Base-by-base conservation (phyloP, 2,888 invertebrate species). In the Alviniconcha strummeri region DNA sequence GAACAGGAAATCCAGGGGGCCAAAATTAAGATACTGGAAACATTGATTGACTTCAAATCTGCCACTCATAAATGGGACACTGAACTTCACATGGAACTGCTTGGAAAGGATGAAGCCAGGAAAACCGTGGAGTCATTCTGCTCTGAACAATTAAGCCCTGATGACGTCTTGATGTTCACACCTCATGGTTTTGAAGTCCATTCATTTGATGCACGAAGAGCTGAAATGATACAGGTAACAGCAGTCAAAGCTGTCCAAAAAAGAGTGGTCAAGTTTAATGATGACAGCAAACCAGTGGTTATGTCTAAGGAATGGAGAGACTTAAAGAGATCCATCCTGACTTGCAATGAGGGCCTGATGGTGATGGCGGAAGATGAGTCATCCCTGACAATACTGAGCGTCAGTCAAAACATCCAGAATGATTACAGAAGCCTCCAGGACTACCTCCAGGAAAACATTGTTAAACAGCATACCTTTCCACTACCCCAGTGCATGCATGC, bases 371-470 rank as follows among this genome's bases (percentile, higher is more conserved):
- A 82, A 19, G 64, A 67, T 11, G 3, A 19, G 0, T 5, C n/a
- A 13, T 17, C 13, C 36, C 74, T 81, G n/a, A 81, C 81, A 7
- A 17, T 81, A 9, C 54, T 81, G 15, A 75, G 81, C 11, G 54
- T 81, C 11, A 52, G 52, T 8, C 11, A 3, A 15, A 60, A 4
- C 60, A 8, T 81, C n/a, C 71, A 81, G 55, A 57, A n/a, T 8
- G 74, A 74, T n/a, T 64, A 60, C n/a, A 19, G 13, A 2, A 9
- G 7, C 6, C 81, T 81, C 36, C 19, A 60, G 13, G n/a, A 64
- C 11, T 81, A 75, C n/a, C 57, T 81, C 17, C 54, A 64, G n/a
- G 64, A 81, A 9, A 76, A 81, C 81, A 74, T 1, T 9, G n/a
- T 81, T 7, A 60, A 64, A 57, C 36, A 75, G 57, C 54, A n/a